These are phyloP conservation scores for Slavum lentiscoides DNA, from an alignment of 2,888 invertebrate species.

Conservation along the genomic window DNA sequence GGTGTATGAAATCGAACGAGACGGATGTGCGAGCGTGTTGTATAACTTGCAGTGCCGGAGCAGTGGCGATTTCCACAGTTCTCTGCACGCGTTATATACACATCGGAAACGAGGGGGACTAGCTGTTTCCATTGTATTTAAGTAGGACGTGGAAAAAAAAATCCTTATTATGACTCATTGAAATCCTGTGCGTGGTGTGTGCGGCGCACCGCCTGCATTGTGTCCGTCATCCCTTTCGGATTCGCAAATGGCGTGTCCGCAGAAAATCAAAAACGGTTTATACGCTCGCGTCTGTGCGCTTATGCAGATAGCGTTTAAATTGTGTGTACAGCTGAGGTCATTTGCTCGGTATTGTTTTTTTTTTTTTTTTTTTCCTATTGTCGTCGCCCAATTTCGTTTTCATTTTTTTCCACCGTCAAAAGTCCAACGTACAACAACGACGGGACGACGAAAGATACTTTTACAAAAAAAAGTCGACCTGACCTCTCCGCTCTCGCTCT, in stretches of 20 bases:
- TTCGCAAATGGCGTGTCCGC: conserved; percentile 31
- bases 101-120: conserved; percentile 8
- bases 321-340: too few species aligned
- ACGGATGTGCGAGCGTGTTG: too few species aligned
- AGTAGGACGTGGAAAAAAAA: conserved; percentile 14
- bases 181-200: conserved; percentile 6
- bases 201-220: conserved; percentile 5
- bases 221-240: conserved; percentile 27
- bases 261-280: neutral
- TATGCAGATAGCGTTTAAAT: too few species aligned
- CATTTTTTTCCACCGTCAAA: neutral
- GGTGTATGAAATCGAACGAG: too few species aligned
- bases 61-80: neutral
- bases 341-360: conserved; percentile 36
- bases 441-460: neutral
- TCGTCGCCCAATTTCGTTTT: neutral
- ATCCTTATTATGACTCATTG: conserved; percentile 36
- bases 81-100: too few species aligned
- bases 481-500: neutral
- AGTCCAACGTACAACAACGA: neutral
- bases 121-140: conserved; percentile 27
- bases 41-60: neutral
- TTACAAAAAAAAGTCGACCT: neutral
- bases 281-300: neutral
- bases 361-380: neutral